A percentile compares a stretch with the other conserved stretches of the same genome.
phyloP scores from a whole-genome alignment of 1,140 invertebrate genomes.

The Thaumatotibia leucotreta region DNA sequence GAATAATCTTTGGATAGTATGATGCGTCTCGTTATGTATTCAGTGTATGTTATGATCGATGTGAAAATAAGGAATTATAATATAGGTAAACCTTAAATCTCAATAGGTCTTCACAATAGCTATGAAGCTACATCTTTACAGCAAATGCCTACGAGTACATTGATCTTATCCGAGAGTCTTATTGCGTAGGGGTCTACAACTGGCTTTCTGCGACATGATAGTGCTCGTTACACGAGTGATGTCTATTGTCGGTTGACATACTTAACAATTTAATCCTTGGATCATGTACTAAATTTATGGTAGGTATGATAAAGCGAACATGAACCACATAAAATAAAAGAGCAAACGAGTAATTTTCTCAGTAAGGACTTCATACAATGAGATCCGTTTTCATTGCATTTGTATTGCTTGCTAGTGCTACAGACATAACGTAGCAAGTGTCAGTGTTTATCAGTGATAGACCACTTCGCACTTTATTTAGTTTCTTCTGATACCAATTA shows the following conservation, averaged over 20 bases:
- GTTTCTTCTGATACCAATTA: too few species aligned
- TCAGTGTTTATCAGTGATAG: too few species aligned
- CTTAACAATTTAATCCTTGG: neutral
- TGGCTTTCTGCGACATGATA: neutral
- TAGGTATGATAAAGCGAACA: neutral
- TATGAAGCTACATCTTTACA: constrained; percentile 41
- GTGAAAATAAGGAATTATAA: too few species aligned
- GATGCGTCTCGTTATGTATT: constrained; percentile 26
- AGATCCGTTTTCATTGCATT: too few species aligned
- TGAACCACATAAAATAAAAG: too few species aligned
- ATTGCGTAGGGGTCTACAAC: constrained; percentile 13
- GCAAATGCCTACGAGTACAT: constrained; percentile 30
- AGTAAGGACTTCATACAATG: too few species aligned
- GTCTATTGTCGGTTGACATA: constrained; percentile 1
- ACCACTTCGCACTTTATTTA: too few species aligned
- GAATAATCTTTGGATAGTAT: constrained; percentile 36
- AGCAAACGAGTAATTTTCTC: too few species aligned
- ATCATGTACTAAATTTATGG: neutral
- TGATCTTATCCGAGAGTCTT: constrained; percentile 20
- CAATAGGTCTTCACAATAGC: constrained; percentile 34
- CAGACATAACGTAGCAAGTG: too few species aligned
- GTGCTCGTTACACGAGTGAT: neutral
- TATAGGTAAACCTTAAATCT: too few species aligned
- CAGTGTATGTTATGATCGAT: too few species aligned
- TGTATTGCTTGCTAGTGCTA: too few species aligned